A percentile compares a stretch with the other conserved stretches of the same genome.
These are phyloP conservation scores for Lacanobia oleracea DNA, from an alignment of 2,888 invertebrate genomes.

Conservation along the genomic window DNA sequence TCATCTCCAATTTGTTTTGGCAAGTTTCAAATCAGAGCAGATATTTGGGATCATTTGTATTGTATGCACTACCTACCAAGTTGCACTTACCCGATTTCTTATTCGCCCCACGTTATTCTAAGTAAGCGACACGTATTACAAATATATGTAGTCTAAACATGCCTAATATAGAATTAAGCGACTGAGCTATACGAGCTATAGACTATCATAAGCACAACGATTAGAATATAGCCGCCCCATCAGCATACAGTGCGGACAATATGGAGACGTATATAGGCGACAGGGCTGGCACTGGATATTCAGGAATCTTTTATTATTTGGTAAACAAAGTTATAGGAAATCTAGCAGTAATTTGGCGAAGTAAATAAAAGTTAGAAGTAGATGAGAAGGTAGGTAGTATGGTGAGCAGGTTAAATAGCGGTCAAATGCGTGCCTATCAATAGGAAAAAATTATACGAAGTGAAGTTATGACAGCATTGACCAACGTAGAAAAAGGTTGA, in stretches of 20 bases:
- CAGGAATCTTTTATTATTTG: background rate
- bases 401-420: too few relatives aligned
- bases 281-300: constrained; percentile 25
- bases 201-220: constrained; percentile 41
- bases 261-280: constrained; percentile 4
- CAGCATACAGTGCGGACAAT: constrained; percentile 54
- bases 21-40: background rate
- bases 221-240: constrained; percentile 29
- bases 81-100: constrained; percentile 18
- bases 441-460: too few relatives aligned
- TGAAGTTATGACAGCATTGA: too few relatives aligned
- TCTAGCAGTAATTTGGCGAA: too few relatives aligned
- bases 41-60: background rate
- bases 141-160: constrained; percentile 51
- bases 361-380: too few relatives aligned
- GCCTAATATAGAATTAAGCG: constrained; percentile 57
- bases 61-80: constrained; percentile 8
- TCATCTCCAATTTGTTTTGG: too few relatives aligned
- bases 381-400: too few relatives aligned
- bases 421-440: too few relatives aligned
- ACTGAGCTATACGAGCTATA: constrained; percentile 10
- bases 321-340: background rate
- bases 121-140: constrained; percentile 46
- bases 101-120: constrained; percentile 35
- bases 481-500: too few relatives aligned